Evolutionary conservation across 2,888 invertebrate species (phyloP), one percentile per base, ranked within the genome.

Genomic region (Autographa pulchrina): DNA sequence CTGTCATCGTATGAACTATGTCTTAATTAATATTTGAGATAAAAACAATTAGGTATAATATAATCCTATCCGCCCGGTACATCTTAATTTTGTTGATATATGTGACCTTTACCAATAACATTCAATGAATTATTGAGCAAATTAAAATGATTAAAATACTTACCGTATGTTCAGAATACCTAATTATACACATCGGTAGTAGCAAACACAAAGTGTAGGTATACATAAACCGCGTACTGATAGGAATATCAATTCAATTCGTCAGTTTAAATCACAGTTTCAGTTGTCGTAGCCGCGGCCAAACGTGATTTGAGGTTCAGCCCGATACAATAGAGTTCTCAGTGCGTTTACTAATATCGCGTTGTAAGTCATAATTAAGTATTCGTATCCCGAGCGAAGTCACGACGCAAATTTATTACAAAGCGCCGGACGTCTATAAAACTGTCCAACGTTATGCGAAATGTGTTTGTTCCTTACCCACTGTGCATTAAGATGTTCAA

Each of bases 381-480:
- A 86, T 87, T 85, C 88, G 62, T 72, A 85, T 82, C 85, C 80
- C 77, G 79, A 78, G 35, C 73, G 35, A 83, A 85, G 86, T 88
- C 88, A 85, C 82, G 78, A 76, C 72, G 64, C 67, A 79, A 81
- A 87, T 87, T 86, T 88, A 88, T 86, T 84, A 85, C 83, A 63
- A 70, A 77, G 48, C 84, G 82, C 85, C 89, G 89, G 90, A 91
- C 87, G 89, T 86, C 87, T 88, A 90, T 89, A 90, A 89, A 88
- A 88, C 85, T 83, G 84, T 83, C 82, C 65, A 77, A 75, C 82
- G 81, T 84, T 75, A 89, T 88, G 91, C 88, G 86, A 89, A 91
- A 89, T 85, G 85, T 85, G 87, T 90, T 89, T 90, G 90, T 91
- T 86, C 87, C 70, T 67, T 54, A 72, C 70, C 70, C 78, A 79